phyloP scores from a whole-genome alignment of 2,113 vertebrate genomes.

The Genyomyrus donnyi region DNA sequence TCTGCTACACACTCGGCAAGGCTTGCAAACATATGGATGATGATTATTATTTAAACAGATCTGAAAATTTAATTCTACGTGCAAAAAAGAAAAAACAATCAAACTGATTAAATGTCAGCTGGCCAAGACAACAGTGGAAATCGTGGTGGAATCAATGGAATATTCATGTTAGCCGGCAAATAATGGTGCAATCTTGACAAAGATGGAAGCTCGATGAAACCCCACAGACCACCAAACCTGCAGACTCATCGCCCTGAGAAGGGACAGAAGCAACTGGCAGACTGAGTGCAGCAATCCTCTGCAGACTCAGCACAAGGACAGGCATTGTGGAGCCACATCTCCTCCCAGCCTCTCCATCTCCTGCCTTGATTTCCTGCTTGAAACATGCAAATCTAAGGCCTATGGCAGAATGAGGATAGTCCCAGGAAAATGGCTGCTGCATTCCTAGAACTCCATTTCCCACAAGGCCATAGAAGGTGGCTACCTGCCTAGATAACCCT shows the following conservation, averaged over 20 bases:
- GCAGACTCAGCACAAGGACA: not conserved
- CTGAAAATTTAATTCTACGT: not conserved
- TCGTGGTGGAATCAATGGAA: not conserved
- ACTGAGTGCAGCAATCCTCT: not conserved
- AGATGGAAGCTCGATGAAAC: not conserved
- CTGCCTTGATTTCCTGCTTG: not conserved
- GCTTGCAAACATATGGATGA: not conserved
- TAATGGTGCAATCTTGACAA: not conserved
- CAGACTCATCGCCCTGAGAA: slow-evolving; percentile 1
- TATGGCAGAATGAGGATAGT: not conserved
- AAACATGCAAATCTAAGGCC: not conserved
- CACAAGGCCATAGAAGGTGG: not conserved
- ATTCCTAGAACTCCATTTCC: not conserved
- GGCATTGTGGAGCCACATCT: not conserved
- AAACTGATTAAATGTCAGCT: not conserved
- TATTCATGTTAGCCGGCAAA: not conserved
- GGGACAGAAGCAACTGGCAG: not conserved
- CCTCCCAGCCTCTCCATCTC: not conserved
- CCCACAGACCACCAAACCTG: not conserved
- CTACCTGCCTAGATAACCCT: not conserved
- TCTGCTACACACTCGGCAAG: not conserved
- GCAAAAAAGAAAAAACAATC: not conserved
- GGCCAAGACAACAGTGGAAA: not conserved
- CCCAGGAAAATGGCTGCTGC: not conserved
- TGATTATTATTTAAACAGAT: not conserved